Conservation (phyloP, 1,140 invertebrate species). For the Stegodyphus mimosarum region DNA sequence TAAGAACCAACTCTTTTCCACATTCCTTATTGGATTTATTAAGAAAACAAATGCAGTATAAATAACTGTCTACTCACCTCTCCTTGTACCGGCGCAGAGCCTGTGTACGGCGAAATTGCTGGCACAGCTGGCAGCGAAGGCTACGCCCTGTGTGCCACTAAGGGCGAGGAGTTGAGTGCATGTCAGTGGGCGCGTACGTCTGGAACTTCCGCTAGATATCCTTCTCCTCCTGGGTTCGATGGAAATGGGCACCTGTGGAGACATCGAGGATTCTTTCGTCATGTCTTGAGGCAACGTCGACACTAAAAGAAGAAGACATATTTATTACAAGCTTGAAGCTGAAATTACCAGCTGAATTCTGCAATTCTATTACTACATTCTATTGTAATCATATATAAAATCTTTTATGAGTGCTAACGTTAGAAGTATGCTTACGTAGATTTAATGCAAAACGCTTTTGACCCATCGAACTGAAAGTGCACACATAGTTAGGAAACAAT, state of each 20-base stretch:
- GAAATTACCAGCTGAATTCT: no score
- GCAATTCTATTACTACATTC: no score
- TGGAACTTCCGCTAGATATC: slow-evolving; percentile 13
- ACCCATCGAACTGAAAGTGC: no score
- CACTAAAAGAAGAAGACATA: not conserved
- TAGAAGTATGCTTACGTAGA: no score
- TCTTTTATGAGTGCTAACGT: no score
- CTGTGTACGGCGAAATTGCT: slow-evolving; percentile 58
- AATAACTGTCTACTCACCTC: slow-evolving; percentile 67
- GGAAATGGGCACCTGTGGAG: slow-evolving; percentile 27
- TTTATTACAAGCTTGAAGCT: no score
- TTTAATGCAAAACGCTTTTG: no score
- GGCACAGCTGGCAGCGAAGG: slow-evolving; percentile 83
- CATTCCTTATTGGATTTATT: no score
- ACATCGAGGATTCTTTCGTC: not conserved
- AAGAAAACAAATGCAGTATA: no score
- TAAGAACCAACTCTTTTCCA: no score
- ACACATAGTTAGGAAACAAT: no score
- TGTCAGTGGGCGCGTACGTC: slow-evolving; percentile 74
- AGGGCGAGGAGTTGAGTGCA: slow-evolving; percentile 91
- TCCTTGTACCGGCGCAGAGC: slow-evolving; percentile 64
- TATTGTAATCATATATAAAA: no score
- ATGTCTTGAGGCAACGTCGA: slow-evolving; percentile 31
- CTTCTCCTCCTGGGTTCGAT: slow-evolving; percentile 10
- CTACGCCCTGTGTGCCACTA: slow-evolving; percentile 89